Base-by-base conservation (phyloP, 2,113 vertebrate species). In the Mirounga angustirostris region DNA sequence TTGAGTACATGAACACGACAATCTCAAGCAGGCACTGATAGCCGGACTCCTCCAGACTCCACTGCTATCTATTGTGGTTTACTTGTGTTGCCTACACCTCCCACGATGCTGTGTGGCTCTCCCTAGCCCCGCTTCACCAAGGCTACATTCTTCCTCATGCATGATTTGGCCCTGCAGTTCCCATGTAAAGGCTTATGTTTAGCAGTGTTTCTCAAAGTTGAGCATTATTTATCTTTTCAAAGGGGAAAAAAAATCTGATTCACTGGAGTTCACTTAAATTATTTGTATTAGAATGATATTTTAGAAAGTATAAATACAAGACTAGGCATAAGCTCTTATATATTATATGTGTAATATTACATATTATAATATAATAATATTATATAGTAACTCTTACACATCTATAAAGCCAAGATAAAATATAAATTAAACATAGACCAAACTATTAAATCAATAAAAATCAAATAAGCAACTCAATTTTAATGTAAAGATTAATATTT, bases 361-460 rank as follows among this genome's bases (percentile, higher is more conserved):
- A 28, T 50, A 78, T 78, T 78, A 30, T 50, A 50, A 76, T 73
- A 40, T 76, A 43, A 30, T 65, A 65, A 28, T 76, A 76, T 76
- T 26, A 74, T 46, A 8, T 46, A 46, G 11, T 79, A 95, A 84
- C 50, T 92, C 40, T 87, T 90, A 89, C 2, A 40, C 8, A 54
- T 63, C 26, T 82, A 1, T 89, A 61, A 73, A 89, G 7, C 26
- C n/a, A 89, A 94, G 85, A 63, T 92, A 88, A 96, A 94, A 89
- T 50, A 18, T 24, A 94, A 83, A 58, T 74, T 88, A 96, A 95
- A 87, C 8, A 74, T 18, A 95, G 54, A 81, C 8, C 40, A 63
- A 69, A 58, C 5, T 61, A 69, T 15, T 73, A 91, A 96, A 58
- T 96, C 59, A 78, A 26, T 91, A 89, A 95, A 89, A 79, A 89